Evolutionary conservation across 2,888 invertebrate species (phyloP).

Genomic region (Petrolisthes manimaculis): DNA sequence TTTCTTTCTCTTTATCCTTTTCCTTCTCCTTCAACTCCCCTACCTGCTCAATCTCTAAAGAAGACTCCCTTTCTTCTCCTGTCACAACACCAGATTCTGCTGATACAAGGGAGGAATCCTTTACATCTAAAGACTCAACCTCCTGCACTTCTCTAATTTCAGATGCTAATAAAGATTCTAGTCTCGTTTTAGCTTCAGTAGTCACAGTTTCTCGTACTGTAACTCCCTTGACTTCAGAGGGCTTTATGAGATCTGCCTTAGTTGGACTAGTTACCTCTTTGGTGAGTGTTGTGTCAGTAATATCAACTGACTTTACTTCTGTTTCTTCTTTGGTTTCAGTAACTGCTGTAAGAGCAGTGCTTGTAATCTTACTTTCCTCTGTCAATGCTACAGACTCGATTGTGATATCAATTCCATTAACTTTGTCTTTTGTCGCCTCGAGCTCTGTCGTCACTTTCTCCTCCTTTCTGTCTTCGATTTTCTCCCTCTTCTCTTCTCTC

Average conservation of each 20-base stretch:
- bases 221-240: neutral
- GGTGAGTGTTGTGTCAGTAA: slow-evolving; percentile 21
- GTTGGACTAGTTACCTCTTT: slow-evolving; percentile 28
- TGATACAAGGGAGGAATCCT: slow-evolving; percentile 61
- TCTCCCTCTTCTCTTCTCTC: slow-evolving; percentile 67
- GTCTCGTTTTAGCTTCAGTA: slow-evolving; percentile 33
- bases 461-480: slow-evolving; percentile 66
- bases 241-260: neutral
- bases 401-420: slow-evolving; percentile 34
- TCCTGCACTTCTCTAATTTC: slow-evolving; percentile 49
- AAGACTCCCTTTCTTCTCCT: slow-evolving; percentile 64
- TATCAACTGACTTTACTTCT: slow-evolving; percentile 16
- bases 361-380: slow-evolving; percentile 24
- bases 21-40: slow-evolving; percentile 48
- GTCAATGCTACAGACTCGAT: slow-evolving; percentile 25
- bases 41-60: slow-evolving; percentile 59
- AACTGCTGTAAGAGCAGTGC: slow-evolving; percentile 30
- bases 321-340: slow-evolving; percentile 48
- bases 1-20: slow-evolving; percentile 46
- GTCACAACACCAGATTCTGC: slow-evolving; percentile 65
- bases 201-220: neutral
- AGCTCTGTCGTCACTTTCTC: slow-evolving; percentile 67
- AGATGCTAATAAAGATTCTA: slow-evolving; percentile 43
- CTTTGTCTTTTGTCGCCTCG: slow-evolving; percentile 36
- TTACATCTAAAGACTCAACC: slow-evolving; percentile 44